These are phyloP conservation scores for Formica selysi DNA, from an alignment of 1,140 invertebrate species.

Conservation along the genomic window DNA sequence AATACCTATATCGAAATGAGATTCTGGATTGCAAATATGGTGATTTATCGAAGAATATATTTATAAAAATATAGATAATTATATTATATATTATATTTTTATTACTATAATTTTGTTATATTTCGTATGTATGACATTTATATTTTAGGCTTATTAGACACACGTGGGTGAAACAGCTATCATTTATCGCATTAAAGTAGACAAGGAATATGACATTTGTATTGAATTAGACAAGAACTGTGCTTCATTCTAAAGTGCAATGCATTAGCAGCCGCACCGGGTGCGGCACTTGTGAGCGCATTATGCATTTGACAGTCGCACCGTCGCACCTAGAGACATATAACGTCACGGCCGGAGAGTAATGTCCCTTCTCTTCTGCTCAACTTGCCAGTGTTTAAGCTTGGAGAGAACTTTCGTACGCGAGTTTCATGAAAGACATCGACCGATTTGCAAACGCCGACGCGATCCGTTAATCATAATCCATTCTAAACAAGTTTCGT, in stretches of 20 bases:
- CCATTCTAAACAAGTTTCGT: constrained; percentile 50
- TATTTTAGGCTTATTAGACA: neutral
- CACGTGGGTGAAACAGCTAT: neutral
- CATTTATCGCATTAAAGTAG: constrained; percentile 59
- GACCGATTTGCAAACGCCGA: constrained; percentile 53
- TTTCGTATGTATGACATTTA: neutral
- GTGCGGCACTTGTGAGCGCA: constrained; percentile 56
- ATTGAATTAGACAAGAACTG: constrained; percentile 63
- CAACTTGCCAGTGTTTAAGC: constrained; percentile 57
- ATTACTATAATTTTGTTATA: neutral
- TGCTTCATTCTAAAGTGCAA: constrained; percentile 54
- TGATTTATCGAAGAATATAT: neutral
- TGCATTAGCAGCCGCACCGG: constrained; percentile 57
- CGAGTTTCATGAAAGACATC: constrained; percentile 49
- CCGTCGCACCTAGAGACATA: constrained; percentile 50
- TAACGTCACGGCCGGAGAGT: constrained; percentile 57
- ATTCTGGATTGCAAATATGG: neutral
- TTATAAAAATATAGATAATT: neutral
- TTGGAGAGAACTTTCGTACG: constrained; percentile 34
- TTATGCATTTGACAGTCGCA: constrained; percentile 64
- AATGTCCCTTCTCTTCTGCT: constrained; percentile 55
- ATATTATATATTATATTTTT: too few species aligned
- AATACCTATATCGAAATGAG: neutral
- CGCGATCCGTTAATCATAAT: constrained; percentile 56
- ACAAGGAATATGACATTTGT: constrained; percentile 51